These are phyloP conservation scores for Drosophila prosaltans DNA, from an alignment of 1,140 invertebrate genomes.

Conservation along the genomic window DNA sequence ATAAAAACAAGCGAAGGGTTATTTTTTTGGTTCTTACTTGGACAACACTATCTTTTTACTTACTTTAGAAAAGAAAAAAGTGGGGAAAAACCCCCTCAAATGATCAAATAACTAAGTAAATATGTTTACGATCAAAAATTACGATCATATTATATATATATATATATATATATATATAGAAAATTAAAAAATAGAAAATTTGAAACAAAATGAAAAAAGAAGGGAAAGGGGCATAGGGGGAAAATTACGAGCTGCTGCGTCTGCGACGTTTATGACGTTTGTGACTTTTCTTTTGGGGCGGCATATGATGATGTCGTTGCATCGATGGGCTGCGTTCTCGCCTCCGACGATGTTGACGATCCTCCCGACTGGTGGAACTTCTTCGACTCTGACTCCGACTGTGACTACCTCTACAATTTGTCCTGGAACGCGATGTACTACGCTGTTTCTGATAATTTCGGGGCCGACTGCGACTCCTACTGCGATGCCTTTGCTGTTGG, in stretches of 20 bases:
- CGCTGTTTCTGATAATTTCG: slow-evolving; percentile 35
- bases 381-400: slow-evolving; percentile 17
- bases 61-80: slow-evolving; percentile 26
- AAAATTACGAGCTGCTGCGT: slow-evolving; percentile 43
- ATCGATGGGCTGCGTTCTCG: slow-evolving; percentile 22
- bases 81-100: slow-evolving; percentile 25
- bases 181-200: background rate
- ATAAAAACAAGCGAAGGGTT: background rate
- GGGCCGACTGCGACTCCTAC: slow-evolving; percentile 35
- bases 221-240: background rate
- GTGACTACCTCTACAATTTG: slow-evolving; percentile 22
- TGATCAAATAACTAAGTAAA: background rate
- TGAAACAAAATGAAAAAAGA: slow-evolving; percentile 17
- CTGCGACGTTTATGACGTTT: slow-evolving; percentile 65
- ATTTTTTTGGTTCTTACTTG: background rate
- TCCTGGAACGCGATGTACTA: slow-evolving; percentile 11
- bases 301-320: slow-evolving; percentile 30
- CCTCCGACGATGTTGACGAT: slow-evolving; percentile 33
- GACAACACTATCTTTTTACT: slow-evolving; percentile 6
- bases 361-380: slow-evolving; percentile 21
- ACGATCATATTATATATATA: too few relatives aligned
- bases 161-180: too few relatives aligned
- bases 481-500: slow-evolving; percentile 31
- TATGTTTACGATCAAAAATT: slow-evolving; percentile 2
- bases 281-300: slow-evolving; percentile 56